phyloP scores from a whole-genome alignment of 1,140 invertebrate species.

The Riptortus pedestris region DNA sequence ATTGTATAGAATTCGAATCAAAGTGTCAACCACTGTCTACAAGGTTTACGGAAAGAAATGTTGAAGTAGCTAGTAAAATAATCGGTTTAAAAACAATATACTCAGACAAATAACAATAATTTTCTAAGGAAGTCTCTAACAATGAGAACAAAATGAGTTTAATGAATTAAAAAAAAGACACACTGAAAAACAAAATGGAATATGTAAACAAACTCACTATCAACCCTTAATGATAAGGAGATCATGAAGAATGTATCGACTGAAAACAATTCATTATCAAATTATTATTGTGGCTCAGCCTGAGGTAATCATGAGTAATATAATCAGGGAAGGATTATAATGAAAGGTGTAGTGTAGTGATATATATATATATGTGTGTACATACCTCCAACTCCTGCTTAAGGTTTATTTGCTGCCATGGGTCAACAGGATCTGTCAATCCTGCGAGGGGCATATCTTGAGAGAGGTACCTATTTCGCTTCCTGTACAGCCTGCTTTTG shows the following conservation, averaged over 20 bases:
- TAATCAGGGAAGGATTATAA: too few relatives aligned
- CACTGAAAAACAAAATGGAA: not conserved
- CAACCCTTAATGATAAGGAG: not conserved
- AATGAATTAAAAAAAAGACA: not conserved
- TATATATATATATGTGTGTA: not conserved
- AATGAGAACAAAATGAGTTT: not conserved
- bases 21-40: too few relatives aligned
- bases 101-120: too few relatives aligned
- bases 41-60: too few relatives aligned
- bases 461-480: conserved; percentile 25
- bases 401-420: conserved; percentile 32
- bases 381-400: conserved; percentile 32
- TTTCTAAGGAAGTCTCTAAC: too few relatives aligned
- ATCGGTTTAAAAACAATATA: too few relatives aligned
- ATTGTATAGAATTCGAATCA: too few relatives aligned
- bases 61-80: too few relatives aligned
- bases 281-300: too few relatives aligned
- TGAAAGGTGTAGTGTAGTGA: not conserved
- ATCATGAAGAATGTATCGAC: not conserved
- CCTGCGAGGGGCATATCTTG: conserved; percentile 32
- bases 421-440: conserved; percentile 32
- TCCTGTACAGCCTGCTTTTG: conserved; percentile 20
- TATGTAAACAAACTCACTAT: not conserved
- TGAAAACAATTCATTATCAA: not conserved
- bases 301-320: too few relatives aligned